Conservation (phyloP, 1,140 invertebrate species). For the Drosophila kohkoa region DNA sequence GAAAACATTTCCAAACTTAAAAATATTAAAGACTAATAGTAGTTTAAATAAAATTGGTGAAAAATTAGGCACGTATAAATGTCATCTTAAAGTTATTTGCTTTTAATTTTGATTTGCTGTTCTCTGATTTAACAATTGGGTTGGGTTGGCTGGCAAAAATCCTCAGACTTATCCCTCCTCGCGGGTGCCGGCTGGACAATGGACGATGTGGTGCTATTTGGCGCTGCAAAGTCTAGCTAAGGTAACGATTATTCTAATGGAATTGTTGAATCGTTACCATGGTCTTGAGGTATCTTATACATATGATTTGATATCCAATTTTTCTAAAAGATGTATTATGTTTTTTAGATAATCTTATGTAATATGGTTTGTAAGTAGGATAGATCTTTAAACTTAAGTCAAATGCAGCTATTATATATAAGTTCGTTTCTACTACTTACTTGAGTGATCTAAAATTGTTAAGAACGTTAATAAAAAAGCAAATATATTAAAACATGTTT, state of each 20-base stretch:
- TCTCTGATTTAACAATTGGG: conserved; percentile 1
- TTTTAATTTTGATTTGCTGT: not conserved
- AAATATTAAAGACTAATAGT: not conserved
- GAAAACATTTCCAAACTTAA: conserved; percentile 4
- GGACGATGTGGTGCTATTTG: not conserved
- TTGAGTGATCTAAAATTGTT: too few relatives aligned
- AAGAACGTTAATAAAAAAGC: too few relatives aligned
- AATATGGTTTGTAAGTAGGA: too few relatives aligned
- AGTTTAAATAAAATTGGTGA: conserved; percentile 9
- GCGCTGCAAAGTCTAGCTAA: conserved; percentile 33
- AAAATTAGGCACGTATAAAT: not conserved
- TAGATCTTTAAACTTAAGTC: too few relatives aligned
- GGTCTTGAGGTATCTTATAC: conserved; percentile 34
- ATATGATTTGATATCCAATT: not conserved
- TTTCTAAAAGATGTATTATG: too few relatives aligned
- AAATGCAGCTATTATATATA: too few relatives aligned
- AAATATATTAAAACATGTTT: too few relatives aligned
- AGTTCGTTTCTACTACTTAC: too few relatives aligned
- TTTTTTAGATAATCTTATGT: too few relatives aligned
- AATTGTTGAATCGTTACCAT: conserved; percentile 21
- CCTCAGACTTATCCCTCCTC: conserved; percentile 50
- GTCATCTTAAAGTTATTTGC: not conserved
- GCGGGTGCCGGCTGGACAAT: conserved; percentile 52
- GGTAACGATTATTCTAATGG: not conserved
- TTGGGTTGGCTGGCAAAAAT: conserved; percentile 51